These are phyloP conservation scores for Stomatorhinus ivindoensis DNA, from an alignment of 2,113 vertebrate species.

Conservation along the genomic window DNA sequence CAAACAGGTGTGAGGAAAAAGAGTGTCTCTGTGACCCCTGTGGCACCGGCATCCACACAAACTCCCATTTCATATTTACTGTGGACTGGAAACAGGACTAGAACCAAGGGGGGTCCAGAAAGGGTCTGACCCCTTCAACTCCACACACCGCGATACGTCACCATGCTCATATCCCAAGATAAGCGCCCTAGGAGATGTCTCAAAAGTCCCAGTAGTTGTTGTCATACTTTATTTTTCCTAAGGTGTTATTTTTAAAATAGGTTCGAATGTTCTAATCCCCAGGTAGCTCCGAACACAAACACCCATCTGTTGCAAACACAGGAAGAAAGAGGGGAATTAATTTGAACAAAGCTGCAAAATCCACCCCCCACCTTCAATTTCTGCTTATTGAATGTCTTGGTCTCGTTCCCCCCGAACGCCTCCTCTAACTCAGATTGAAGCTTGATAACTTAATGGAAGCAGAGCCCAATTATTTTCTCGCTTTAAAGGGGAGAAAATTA, in stretches of 20 bases:
- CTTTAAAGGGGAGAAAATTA: background rate
- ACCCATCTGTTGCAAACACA: slow-evolving; percentile 9
- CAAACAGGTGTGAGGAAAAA: background rate
- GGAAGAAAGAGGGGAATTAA: slow-evolving; percentile 4
- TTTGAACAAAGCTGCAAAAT: slow-evolving; percentile 1
- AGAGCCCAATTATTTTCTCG: background rate
- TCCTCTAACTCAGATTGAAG: background rate
- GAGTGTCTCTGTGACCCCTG: background rate
- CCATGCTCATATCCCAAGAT: background rate
- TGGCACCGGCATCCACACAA: background rate
- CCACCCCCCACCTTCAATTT: background rate
- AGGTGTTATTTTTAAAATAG: background rate
- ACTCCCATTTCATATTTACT: background rate
- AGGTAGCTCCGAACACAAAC: slow-evolving; percentile 13
- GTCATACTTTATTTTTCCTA: background rate
- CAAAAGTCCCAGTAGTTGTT: background rate
- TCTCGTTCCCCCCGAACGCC: background rate
- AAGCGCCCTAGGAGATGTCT: background rate
- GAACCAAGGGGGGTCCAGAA: background rate
- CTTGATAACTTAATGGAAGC: slow-evolving; percentile 13
- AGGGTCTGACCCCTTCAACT: background rate
- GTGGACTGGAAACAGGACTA: background rate
- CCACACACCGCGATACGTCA: background rate
- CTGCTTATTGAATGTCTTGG: slow-evolving; percentile 4
- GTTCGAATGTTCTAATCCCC: background rate